phyloP scores from a whole-genome alignment of 2,113 vertebrate genomes.

The Nothobranchius kuhntae region DNA sequence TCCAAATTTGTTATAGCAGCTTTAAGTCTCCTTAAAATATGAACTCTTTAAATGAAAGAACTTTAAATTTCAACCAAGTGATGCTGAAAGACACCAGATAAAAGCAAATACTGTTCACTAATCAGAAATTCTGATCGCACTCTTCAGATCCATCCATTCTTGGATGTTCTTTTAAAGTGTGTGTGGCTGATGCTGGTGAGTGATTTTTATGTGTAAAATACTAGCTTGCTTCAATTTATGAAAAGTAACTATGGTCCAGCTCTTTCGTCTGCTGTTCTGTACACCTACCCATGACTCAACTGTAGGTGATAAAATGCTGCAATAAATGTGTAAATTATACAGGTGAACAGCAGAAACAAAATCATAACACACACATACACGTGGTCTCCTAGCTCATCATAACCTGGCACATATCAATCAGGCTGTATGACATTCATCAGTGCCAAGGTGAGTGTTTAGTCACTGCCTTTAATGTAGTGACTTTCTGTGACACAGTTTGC shows the following conservation, averaged over 20 bases:
- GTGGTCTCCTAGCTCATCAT: conserved; percentile 13
- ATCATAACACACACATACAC: neutral
- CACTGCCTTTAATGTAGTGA: conserved; percentile 36
- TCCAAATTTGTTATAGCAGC: too few species aligned
- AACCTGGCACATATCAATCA: neutral
- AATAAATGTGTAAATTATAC: conserved; percentile 8
- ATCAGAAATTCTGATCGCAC: too few species aligned
- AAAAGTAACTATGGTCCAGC: neutral
- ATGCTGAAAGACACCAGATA: too few species aligned
- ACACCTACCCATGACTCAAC: neutral
- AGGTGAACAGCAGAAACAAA: neutral
- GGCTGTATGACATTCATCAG: conserved; percentile 47
- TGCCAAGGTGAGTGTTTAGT: conserved; percentile 56
- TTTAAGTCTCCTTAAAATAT: too few species aligned
- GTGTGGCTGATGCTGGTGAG: too few species aligned
- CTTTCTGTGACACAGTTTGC: conserved; percentile 51
- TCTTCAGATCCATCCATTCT: too few species aligned
- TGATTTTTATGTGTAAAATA: neutral
- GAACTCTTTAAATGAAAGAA: too few species aligned
- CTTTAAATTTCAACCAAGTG: too few species aligned
- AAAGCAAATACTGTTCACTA: too few species aligned
- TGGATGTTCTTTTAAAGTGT: too few species aligned
- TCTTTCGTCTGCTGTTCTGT: neutral
- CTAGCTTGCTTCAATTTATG: neutral
- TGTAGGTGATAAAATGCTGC: neutral